Conservation (phyloP, 1,140 invertebrate species). For the Macrostomum lignano region DNA sequence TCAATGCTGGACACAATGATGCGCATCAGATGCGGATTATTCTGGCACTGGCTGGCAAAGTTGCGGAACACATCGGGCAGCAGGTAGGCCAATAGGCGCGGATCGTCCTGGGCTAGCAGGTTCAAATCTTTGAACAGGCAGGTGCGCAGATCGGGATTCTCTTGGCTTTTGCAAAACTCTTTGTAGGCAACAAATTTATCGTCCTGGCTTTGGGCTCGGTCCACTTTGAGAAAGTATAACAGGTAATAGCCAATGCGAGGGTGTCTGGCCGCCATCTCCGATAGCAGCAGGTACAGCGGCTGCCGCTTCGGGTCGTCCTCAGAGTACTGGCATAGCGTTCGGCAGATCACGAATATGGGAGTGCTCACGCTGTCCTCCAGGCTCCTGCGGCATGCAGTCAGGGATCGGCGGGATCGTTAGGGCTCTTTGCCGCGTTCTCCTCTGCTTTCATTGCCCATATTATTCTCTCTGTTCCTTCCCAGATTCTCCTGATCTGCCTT, state of each 20-base stretch:
- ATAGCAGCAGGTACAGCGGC: constrained; percentile 39
- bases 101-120: no score
- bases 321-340: constrained; percentile 38
- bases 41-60: no score
- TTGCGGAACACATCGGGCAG: no score
- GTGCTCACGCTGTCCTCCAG: neutral
- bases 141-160: constrained; percentile 39
- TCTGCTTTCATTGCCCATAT: no score
- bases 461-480: no score
- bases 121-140: constrained; percentile 48
- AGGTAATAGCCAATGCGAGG: constrained; percentile 50
- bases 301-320: constrained; percentile 46
- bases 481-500: no score
- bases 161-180: constrained; percentile 39
- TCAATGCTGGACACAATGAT: no score
- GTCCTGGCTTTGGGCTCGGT: constrained; percentile 16
- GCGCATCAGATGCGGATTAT: no score
- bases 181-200: neutral
- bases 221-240: constrained; percentile 54
- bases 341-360: constrained; percentile 9
- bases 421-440: no score
- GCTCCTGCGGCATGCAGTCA: neutral
- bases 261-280: constrained; percentile 42
- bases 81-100: no score
- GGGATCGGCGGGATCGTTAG: no score